Evolutionary conservation across 2,888 invertebrate species (phyloP).

Genomic region (Drosophila conformis): DNA sequence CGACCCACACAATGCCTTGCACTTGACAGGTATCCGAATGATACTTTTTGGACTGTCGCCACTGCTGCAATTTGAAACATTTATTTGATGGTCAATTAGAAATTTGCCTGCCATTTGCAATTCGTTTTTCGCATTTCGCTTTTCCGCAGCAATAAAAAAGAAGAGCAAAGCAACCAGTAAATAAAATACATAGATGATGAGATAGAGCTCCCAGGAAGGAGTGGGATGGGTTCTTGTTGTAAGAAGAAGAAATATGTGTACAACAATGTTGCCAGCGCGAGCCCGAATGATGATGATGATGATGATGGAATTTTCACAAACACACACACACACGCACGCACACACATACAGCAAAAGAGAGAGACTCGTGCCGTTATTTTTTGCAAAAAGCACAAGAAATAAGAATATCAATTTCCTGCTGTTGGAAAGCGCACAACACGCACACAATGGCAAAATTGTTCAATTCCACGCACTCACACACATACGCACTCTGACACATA

Average conservation of each 20-base stretch:
- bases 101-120: conserved; percentile 67
- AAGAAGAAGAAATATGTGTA: conserved; percentile 74
- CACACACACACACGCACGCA: conserved; percentile 5
- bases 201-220: conserved; percentile 51
- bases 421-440: conserved; percentile 67
- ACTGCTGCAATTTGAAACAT: conserved; percentile 55
- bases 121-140: conserved; percentile 58
- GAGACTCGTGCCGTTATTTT: conserved; percentile 55
- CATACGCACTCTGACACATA: conserved; percentile 40
- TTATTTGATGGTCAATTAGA: conserved; percentile 75
- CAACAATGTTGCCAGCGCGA: conserved; percentile 66
- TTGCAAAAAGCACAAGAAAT: conserved; percentile 74
- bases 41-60: conserved; percentile 42
- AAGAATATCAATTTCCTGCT: conserved; percentile 79
- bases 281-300: conserved; percentile 54
- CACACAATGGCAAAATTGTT: conserved; percentile 60
- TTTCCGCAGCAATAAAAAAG: conserved; percentile 60
- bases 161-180: conserved; percentile 57
- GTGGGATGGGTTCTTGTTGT: conserved; percentile 13
- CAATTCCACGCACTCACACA: conserved; percentile 53
- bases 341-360: conserved; percentile 36
- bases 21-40: conserved; percentile 63
- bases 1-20: conserved; percentile 45
- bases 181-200: conserved; percentile 67
- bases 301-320: conserved; percentile 75